Conservation (phyloP, 1,140 invertebrate species). For the Chelonus insularis region DNA sequence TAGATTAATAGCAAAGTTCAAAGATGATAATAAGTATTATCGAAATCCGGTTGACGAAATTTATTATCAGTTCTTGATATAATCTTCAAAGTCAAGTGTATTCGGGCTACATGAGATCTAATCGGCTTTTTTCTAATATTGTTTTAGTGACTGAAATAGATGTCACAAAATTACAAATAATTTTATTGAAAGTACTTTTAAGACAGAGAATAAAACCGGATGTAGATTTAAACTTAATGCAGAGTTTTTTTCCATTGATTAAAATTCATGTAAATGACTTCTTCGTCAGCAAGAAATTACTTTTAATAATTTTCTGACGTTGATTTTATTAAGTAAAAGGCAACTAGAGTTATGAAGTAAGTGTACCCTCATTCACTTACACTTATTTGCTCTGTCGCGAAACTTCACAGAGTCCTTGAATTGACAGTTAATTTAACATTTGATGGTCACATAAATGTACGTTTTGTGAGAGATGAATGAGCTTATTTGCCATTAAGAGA, state of each 20-base stretch:
- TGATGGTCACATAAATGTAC: neutral
- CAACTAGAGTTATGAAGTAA: neutral
- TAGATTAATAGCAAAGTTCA: too few species aligned
- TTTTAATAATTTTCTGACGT: neutral
- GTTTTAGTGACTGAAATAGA: too few species aligned
- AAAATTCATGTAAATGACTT: too few species aligned
- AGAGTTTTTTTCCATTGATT: too few species aligned
- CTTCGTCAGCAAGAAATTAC: too few species aligned
- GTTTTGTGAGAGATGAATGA: slow-evolving; percentile 9
- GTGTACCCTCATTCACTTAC: neutral
- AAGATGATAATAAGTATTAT: too few species aligned
- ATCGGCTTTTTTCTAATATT: too few species aligned
- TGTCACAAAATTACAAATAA: too few species aligned
- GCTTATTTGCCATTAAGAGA: neutral
- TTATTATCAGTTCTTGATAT: neutral
- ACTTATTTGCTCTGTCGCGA: neutral
- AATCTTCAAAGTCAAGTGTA: neutral
- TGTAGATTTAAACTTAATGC: too few species aligned
- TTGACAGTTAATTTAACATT: slow-evolving; percentile 6
- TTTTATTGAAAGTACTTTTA: too few species aligned
- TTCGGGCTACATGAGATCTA: too few species aligned
- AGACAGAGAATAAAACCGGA: too few species aligned
- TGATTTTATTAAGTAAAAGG: neutral
- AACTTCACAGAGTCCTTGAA: neutral
- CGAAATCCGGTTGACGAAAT: neutral